Base-by-base conservation (phyloP, 2,888 invertebrate species). In the Sialis fuliginosa region DNA sequence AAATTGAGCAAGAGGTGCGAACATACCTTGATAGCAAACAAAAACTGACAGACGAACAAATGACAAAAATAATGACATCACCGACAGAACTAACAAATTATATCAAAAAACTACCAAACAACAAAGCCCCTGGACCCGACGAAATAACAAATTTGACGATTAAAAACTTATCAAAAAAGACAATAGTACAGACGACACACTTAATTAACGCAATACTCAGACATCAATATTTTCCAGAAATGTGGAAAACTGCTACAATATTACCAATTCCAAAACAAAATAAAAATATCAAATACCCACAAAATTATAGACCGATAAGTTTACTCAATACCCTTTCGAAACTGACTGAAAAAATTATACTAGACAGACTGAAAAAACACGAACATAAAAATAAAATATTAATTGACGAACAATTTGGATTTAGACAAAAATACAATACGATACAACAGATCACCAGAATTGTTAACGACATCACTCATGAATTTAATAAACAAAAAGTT, bases 261-360 rank as follows among this genome's bases (percentile, higher is more conserved):
- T 33, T 54, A 10, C 49, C 52, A 1, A 50, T 54, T 9, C 48
- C 33, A 1, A 55, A 55, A 52, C 55, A 52, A 2, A 49, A 49
- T 2, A 53, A 54, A 48, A 47, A 51, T n/a, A 44, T 33, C 9
- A 48, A 39, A 5, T 32, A 44, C 5, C 51, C 53, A 6, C 35
- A 40, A 42, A 55, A 48, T 39, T 54, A 55, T 37, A 9, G 55
- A 37, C 54, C 54, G 6, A 55, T 54, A 7, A 54, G 54, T 33
- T 46, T 55, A 5, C 47, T 54, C 0, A 39, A 30, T 31, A 48
- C 50, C 2, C 42, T 53, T 9, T 44, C 50, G 13, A 55, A 57
- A 48, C 8, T 55, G 6, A 45, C 53, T 6, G 57, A 58, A 49
- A 51, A 49, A 48, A 48, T 53, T 6, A 43, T 55, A 31, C 44